These are phyloP conservation scores for Tetranychus truncatus DNA, from an alignment of 2,888 invertebrate genomes.

Conservation along the genomic window DNA sequence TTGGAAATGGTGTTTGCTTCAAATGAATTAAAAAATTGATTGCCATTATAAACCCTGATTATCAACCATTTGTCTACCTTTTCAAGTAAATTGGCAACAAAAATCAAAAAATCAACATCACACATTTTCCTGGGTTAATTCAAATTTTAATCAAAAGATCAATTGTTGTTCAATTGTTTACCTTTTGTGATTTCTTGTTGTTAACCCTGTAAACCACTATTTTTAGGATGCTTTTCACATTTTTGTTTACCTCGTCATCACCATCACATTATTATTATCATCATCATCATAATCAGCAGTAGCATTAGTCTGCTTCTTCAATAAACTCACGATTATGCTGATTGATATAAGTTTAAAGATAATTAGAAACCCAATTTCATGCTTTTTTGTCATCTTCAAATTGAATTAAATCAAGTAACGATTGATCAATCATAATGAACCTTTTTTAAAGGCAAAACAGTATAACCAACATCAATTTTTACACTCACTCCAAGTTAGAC, in stretches of 20 bases:
- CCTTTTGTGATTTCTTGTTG: neutral
- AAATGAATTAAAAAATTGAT: too few species aligned
- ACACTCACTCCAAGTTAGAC: too few species aligned
- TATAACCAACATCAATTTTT: too few species aligned
- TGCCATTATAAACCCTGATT: too few species aligned
- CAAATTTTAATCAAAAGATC: neutral
- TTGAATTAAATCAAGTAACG: neutral
- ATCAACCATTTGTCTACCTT: too few species aligned
- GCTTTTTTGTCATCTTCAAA: neutral
- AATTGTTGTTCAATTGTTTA: neutral
- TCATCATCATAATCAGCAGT: neutral
- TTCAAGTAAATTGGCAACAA: too few species aligned
- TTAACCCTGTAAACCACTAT: neutral
- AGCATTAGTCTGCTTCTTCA: neutral
- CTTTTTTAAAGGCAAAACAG: neutral
- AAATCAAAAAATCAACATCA: too few species aligned
- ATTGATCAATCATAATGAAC: neutral
- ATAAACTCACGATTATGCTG: neutral
- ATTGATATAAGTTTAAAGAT: neutral
- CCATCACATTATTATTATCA: neutral
- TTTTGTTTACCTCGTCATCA: neutral
- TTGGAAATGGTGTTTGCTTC: too few species aligned
- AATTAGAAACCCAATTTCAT: conserved; percentile 1
- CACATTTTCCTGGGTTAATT: too few species aligned
- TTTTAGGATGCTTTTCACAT: neutral